Evolutionary conservation across 2,888 invertebrate genomes (phyloP), one percentile per base, ranked within the genome.

Genomic region (Mellilla xanthometata): DNA sequence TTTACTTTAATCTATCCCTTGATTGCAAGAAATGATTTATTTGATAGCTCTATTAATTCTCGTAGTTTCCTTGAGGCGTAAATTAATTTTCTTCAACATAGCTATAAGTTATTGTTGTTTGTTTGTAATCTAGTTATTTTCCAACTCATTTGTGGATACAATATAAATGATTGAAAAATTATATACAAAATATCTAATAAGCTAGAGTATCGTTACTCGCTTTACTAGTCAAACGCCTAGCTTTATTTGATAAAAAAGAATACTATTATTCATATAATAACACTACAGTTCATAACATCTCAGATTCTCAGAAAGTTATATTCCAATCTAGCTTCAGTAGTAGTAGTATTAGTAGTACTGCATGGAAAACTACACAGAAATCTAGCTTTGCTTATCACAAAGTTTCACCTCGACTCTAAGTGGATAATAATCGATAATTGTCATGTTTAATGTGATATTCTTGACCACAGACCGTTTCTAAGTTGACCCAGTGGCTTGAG

Each of bases 371-470:
- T 49, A 49, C 47, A 39, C 41, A 42, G 41, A 49, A 58, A 62
- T 65, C 61, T 56, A 49, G 67, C 64, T 59, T 44, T 39, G 43
- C 54, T 60, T 58, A 63, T 65, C 61, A 62, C 68, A 57, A 66
- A 69, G 74, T 82, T 81, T 77, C 74, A 73, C 78, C 66, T 65
- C 66, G 52, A 60, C 36, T 58, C 24, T 51, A 52, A 48, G 50
- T 56, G 39, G 47, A 53, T 79, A 75, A 76, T 81, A 77, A 82
- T 80, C 75, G 73, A 79, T 82, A 82, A 82, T 81, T 78, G 77
- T 78, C 63, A 68, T 70, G 73, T 74, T 72, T 65, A 66, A 58
- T 61, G 71, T 76, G 72, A 60, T 66, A 67, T 74, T 48, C 47
- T 38, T 42, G 47, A 42, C 36, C 38, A 23, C 28, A 3, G 24